A percentile compares a stretch with the other conserved stretches of the same genome.
Conservation (phyloP, 2,888 invertebrate species). For the Microchrysa polita region DNA sequence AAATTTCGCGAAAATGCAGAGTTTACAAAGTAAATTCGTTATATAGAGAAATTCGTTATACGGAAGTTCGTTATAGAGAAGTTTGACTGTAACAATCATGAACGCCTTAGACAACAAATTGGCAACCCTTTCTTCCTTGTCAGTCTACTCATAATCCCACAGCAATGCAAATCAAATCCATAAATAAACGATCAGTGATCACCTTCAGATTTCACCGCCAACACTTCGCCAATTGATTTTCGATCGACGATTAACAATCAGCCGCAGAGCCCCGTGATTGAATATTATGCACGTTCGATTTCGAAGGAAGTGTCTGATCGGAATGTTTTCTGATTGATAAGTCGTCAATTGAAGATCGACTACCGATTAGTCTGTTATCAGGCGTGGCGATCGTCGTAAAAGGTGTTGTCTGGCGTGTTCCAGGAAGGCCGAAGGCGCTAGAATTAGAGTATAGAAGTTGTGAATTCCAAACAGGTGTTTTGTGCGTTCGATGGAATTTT, state of each 20-base stretch:
- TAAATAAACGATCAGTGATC: slow-evolving; percentile 21
- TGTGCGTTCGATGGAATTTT: slow-evolving; percentile 36
- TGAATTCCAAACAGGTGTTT: slow-evolving; percentile 38
- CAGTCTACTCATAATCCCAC: slow-evolving; percentile 1
- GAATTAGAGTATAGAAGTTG: slow-evolving; percentile 46
- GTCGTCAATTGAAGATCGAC: slow-evolving; percentile 20
- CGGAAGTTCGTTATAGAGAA: too few species aligned
- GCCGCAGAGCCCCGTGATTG: neutral
- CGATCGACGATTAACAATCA: slow-evolving; percentile 17
- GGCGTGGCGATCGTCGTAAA: slow-evolving; percentile 13
- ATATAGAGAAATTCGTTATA: too few species aligned
- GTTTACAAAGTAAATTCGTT: too few species aligned
- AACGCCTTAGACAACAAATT: too few species aligned
- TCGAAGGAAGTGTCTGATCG: slow-evolving; percentile 46
- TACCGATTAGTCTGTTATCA: slow-evolving; percentile 31
- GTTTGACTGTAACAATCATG: too few species aligned
- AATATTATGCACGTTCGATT: slow-evolving; percentile 43
- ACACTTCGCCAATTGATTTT: slow-evolving; percentile 31
- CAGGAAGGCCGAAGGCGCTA: slow-evolving; percentile 43
- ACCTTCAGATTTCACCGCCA: slow-evolving; percentile 39
- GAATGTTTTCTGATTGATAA: slow-evolving; percentile 33
- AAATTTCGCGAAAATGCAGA: too few species aligned
- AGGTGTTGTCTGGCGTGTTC: slow-evolving; percentile 41
- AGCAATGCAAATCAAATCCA: slow-evolving; percentile 9
- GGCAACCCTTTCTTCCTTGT: too few species aligned